Base-by-base conservation (phyloP, 2,888 invertebrate genomes). In the Luperina nickerlii region DNA sequence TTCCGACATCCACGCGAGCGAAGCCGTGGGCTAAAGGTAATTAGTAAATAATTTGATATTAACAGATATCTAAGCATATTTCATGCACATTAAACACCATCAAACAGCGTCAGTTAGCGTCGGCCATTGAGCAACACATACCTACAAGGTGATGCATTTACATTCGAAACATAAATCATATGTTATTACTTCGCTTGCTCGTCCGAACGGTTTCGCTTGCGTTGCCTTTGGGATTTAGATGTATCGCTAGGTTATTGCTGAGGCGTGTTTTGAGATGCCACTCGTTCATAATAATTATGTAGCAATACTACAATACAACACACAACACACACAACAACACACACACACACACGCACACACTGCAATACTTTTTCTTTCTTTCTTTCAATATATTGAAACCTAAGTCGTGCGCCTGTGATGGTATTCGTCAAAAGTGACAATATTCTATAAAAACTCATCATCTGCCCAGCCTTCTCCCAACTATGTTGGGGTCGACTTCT, bases 151-250 rank as follows among this genome's bases (percentile, higher is more conserved):
- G 74, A 74, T 77, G 71, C 65, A 84, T 78, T 82, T 76, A 74
- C 79, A 82, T 79, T 48, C 71, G 32, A 78, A 78, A 67, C 80
- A 88, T 90, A 89, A 90, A 90, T 90, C 84, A 84, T 84, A 71
- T 68, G 70, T 76, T 84, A 82, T 85, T 84, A 78, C 76, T 60
- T 65, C 67, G 74, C 69, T 76, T 63, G 63, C 80, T 66, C 24
- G 24, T 70, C 27, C 27, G 71, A 74, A 78, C 45, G 65, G 79
- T 75, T 79, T 70, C 67, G 67, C 75, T 79, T 78, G 69, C 76
- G 42, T 51, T 74, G 75, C 76, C 60, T 85, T 63, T 74, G 84
- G 71, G 74, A 77, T 77, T 75, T 51, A 71, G 74, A 85, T 81
- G 48, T 70, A 80, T 85, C n/a, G 76, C 54, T 78, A 48, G 42